Percentiles rank a stretch among this genome's conserved stretches.
Evolutionary conservation across 1,140 invertebrate genomes (phyloP).

Genomic region (Bemisia tabaci): DNA sequence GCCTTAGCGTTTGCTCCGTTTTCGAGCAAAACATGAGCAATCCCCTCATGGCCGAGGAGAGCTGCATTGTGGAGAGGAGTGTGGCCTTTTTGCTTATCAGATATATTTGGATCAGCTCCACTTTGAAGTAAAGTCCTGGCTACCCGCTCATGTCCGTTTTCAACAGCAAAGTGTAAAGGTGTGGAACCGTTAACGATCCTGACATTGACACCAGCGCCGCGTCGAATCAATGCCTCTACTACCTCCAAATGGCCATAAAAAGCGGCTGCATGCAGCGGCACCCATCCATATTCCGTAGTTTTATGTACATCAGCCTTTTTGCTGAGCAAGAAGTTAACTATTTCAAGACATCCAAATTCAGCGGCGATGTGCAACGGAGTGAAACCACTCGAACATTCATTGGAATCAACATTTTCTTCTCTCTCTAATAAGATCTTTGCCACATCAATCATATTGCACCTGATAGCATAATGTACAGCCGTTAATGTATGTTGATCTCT

Average conservation of each 20-base stretch:
- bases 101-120: conserved; percentile 10
- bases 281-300: conserved; percentile 7
- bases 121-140: conserved; percentile 12
- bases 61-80: conserved; percentile 85
- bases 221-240: conserved; percentile 48
- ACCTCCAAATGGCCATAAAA: conserved; percentile 54
- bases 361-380: conserved; percentile 15
- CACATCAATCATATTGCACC: background rate
- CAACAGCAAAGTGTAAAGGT: conserved; percentile 13
- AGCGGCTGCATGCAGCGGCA: conserved; percentile 26
- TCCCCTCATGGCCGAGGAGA: conserved; percentile 80
- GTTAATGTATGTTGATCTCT: background rate
- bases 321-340: conserved; percentile 15
- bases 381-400: background rate
- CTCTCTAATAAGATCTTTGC: background rate
- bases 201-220: conserved; percentile 51
- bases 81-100: background rate
- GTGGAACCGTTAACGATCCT: conserved; percentile 11
- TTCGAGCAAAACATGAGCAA: conserved; percentile 61
- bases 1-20: conserved; percentile 51
- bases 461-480: background rate
- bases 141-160: conserved; percentile 13
- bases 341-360: conserved; percentile 5
- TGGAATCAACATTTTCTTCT: background rate
- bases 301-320: conserved; percentile 13